phyloP scores from a whole-genome alignment of 37 sponge, comb jelly and placozoan genomes.

The Haliclona indistincta region DNA sequence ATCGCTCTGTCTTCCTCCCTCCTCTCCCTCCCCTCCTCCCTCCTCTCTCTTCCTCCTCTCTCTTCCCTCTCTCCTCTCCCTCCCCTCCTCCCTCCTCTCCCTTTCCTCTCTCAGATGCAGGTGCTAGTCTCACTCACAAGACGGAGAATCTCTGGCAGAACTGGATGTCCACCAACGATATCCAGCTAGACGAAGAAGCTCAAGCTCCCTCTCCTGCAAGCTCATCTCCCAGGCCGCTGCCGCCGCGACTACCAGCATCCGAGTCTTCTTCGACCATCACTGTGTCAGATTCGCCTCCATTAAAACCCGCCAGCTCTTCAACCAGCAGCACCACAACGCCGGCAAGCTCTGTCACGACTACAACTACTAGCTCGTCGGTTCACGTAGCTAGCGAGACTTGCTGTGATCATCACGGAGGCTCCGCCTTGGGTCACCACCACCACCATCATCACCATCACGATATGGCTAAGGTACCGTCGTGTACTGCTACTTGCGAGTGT shows the following conservation, averaged over 20 bases:
- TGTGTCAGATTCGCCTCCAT: neutral
- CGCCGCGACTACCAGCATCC: neutral
- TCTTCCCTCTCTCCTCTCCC: neutral
- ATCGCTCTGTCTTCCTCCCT: no score
- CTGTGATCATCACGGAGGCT: conserved; percentile 1
- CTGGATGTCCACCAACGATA: conserved; percentile 39
- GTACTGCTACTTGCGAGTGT: conserved; percentile 7
- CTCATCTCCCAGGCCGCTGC: no score
- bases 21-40: neutral
- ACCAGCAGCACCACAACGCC: conserved; percentile 7
- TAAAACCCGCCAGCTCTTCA: neutral
- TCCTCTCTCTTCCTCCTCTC: neutral
- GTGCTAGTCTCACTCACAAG: neutral
- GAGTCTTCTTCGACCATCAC: neutral
- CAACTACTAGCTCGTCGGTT: neutral
- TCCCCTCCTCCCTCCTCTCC: neutral
- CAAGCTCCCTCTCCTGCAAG: neutral
- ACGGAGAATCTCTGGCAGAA: conserved; percentile 59
- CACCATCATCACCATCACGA: conserved; percentile 11
- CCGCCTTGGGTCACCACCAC: conserved; percentile 1
- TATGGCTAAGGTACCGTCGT: neutral
- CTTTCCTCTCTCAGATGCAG: neutral
- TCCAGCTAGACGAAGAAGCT: neutral
- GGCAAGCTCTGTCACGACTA: neutral
- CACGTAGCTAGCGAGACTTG: conserved; percentile 15